Percentiles rank a stretch among this genome's conserved stretches.
Conservation (phyloP, 2,888 invertebrate genomes). For the Alitta virens region DNA sequence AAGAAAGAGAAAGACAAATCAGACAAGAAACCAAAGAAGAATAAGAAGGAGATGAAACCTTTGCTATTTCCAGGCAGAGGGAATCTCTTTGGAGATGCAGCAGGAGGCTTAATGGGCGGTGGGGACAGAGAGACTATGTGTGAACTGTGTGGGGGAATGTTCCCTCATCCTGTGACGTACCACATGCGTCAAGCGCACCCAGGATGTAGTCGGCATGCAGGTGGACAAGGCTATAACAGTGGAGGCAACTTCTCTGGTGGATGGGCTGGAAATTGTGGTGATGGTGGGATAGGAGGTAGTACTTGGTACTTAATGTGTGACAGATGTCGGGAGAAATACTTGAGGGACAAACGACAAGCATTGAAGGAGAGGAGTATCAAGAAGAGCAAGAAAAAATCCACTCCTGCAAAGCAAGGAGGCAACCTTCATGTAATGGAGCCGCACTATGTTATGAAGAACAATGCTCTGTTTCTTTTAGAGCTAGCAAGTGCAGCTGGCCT, state of each 20-base stretch:
- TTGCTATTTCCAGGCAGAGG: conserved; percentile 36
- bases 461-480: conserved; percentile 90
- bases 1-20: conserved; percentile 35
- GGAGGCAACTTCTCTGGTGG: conserved; percentile 83
- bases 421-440: conserved; percentile 60
- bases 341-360: conserved; percentile 54
- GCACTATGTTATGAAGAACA: conserved; percentile 81
- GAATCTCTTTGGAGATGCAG: conserved; percentile 41
- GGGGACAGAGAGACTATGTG: conserved; percentile 64
- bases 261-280: conserved; percentile 86
- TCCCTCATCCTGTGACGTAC: conserved; percentile 74
- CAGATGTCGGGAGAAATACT: conserved; percentile 78
- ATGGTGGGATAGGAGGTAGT: conserved; percentile 72
- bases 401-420: conserved; percentile 8
- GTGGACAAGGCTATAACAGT: conserved; percentile 88
- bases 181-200: conserved; percentile 89
- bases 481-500: conserved; percentile 74
- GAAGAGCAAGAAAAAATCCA: conserved; percentile 18
- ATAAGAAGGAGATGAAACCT: conserved; percentile 58
- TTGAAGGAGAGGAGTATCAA: conserved; percentile 54
- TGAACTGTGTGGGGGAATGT: conserved; percentile 77
- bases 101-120: conserved; percentile 26
- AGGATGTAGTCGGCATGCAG: conserved; percentile 83
- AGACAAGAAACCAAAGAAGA: conserved; percentile 59
- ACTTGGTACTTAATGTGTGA: conserved; percentile 94